Percentiles rank a stretch among this genome's conserved stretches.
Evolutionary conservation across 2,113 vertebrate species (phyloP).

Genomic region (Lophura nycthemera): DNA sequence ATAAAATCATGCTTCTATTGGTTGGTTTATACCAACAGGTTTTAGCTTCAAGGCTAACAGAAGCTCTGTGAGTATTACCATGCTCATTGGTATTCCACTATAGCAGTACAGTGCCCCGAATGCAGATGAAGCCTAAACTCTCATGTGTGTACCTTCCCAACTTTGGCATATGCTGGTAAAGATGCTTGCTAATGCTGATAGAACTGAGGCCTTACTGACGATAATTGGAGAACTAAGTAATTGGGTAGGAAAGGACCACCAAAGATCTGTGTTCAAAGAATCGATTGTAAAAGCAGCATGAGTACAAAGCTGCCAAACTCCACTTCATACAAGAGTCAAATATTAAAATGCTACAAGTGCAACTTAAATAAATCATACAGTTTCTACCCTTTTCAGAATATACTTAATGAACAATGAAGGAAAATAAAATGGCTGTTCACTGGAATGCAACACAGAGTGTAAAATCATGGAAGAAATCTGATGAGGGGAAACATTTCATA

Average conservation of each 20-base stretch:
- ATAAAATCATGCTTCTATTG: background rate
- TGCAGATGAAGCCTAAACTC: rapidly evolving
- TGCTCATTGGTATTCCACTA: background rate
- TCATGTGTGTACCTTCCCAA: background rate
- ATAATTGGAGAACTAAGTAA: background rate
- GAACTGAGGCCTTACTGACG: background rate
- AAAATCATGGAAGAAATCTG: background rate
- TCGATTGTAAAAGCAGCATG: background rate
- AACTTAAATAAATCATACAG: background rate
- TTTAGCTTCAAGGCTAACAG: background rate
- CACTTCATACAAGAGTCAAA: background rate
- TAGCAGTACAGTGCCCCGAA: background rate
- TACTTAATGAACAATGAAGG: background rate
- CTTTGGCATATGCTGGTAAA: rapidly evolving
- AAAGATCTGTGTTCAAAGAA: background rate
- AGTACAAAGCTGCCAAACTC: background rate
- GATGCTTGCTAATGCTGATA: background rate
- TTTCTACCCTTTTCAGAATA: background rate
- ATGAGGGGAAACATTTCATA: background rate
- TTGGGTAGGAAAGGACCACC: background rate
- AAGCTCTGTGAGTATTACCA: background rate
- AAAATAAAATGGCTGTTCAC: background rate
- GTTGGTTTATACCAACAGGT: background rate
- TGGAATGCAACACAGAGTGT: background rate
- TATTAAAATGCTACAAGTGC: background rate